phyloP scores from a whole-genome alignment of 2,113 vertebrate species.

The Prionailurus bengalensis region DNA sequence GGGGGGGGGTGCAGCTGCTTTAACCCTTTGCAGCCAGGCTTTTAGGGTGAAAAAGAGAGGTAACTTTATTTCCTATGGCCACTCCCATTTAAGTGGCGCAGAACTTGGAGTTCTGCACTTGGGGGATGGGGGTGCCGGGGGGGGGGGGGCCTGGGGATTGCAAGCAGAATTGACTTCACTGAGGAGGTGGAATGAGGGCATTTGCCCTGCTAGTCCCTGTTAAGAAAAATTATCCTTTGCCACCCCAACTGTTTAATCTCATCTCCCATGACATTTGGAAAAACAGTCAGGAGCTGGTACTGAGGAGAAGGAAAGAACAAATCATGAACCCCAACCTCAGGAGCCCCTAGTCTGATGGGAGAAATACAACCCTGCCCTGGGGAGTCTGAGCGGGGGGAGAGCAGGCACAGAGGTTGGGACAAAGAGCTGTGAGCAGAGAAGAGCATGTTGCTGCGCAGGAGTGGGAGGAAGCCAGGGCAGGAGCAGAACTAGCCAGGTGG shows the following conservation, averaged over 20 bases:
- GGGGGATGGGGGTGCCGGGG: not conserved
- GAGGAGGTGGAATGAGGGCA: not conserved
- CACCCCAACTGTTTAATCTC: conserved; percentile 60
- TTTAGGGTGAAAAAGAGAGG: conserved; percentile 1
- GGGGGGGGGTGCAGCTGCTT: not conserved
- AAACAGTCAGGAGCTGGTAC: conserved; percentile 59
- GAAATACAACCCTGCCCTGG: conserved; percentile 75
- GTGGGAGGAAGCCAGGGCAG: conserved; percentile 76
- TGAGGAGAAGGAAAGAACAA: conserved; percentile 57
- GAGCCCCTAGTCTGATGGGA: conserved; percentile 71
- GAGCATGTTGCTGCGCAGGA: conserved; percentile 36
- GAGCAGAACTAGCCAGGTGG: conserved; percentile 78
- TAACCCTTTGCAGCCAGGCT: conserved; percentile 71
- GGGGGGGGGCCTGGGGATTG: not conserved
- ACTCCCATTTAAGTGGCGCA: not conserved
- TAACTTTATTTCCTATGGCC: not conserved
- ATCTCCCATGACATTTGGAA: conserved; percentile 64
- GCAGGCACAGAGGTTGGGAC: conserved; percentile 64
- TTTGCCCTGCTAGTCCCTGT: not conserved
- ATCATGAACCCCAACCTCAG: conserved; percentile 72
- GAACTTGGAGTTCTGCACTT: too few relatives aligned
- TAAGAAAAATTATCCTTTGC: conserved; percentile 64
- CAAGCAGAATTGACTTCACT: not conserved
- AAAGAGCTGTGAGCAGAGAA: conserved; percentile 52
- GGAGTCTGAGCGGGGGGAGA: conserved; percentile 63